phyloP scores from a whole-genome alignment of 2,888 invertebrate species.

The Cataglyphis rosenhaueri region DNA sequence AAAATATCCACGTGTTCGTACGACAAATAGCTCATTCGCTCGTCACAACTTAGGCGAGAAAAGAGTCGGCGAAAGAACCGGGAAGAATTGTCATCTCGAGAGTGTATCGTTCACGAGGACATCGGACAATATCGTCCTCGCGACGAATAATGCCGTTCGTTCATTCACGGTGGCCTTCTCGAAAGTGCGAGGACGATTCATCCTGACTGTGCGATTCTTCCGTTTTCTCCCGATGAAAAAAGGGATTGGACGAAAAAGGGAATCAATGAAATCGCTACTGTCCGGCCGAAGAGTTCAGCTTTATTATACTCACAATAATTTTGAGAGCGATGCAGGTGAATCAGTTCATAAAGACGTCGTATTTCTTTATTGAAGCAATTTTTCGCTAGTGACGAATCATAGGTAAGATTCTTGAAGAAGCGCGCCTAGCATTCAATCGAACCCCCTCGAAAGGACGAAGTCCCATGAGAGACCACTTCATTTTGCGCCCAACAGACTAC shows the following conservation, averaged over 20 bases:
- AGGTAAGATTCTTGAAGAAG: conserved; percentile 55
- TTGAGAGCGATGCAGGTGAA: conserved; percentile 66
- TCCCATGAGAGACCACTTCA: conserved; percentile 45
- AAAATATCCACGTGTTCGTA: conserved; percentile 10
- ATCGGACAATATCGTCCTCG: conserved; percentile 59
- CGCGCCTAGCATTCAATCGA: conserved; percentile 57
- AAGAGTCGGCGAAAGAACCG: conserved; percentile 12
- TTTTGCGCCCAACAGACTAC: conserved; percentile 51
- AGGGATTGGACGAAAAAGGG: conserved; percentile 58
- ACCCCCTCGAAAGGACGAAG: conserved; percentile 26
- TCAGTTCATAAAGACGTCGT: conserved; percentile 62
- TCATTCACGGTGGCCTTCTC: conserved; percentile 62
- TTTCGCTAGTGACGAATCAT: conserved; percentile 71
- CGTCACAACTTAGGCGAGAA: not conserved
- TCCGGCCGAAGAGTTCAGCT: conserved; percentile 56
- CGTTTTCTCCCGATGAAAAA: conserved; percentile 12
- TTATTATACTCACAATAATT: conserved; percentile 67
- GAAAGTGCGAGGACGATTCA: conserved; percentile 60
- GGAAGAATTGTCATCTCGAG: conserved; percentile 50
- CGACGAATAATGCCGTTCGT: conserved; percentile 45
- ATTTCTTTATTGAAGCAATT: conserved; percentile 72
- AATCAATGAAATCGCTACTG: conserved; percentile 67
- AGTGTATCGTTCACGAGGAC: conserved; percentile 50
- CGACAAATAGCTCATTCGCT: not conserved
- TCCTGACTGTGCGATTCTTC: conserved; percentile 63